Evolutionary conservation across 2,113 vertebrate species (phyloP).

Genomic region (Semicossyphus pulcher): DNA sequence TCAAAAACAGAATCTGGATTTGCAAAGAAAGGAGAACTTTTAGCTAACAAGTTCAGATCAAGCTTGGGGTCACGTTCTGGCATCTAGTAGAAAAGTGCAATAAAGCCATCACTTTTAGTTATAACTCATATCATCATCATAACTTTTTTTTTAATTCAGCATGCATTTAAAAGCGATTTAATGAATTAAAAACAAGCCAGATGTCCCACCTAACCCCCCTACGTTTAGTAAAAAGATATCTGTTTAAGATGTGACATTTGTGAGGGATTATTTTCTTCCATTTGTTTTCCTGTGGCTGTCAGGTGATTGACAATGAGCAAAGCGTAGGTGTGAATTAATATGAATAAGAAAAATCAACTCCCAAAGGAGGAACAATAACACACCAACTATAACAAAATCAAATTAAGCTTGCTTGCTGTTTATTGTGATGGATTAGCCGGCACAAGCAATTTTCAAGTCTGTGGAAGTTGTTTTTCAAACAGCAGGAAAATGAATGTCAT

Average conservation of each 20-base stretch:
- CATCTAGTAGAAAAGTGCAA: neutral
- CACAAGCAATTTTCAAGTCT: slow-evolving; percentile 48
- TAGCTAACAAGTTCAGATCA: neutral
- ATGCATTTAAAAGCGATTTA: neutral
- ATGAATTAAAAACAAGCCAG: neutral
- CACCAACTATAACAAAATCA: slow-evolving; percentile 39
- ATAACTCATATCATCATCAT: too few relatives aligned
- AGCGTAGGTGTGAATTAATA: slow-evolving; percentile 48
- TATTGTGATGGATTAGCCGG: slow-evolving; percentile 59
- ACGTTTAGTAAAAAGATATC: slow-evolving; percentile 2
- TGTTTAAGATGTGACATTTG: slow-evolving; percentile 30
- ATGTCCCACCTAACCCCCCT: neutral
- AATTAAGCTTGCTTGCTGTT: slow-evolving; percentile 55
- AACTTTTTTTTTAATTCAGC: too few relatives aligned
- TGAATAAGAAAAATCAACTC: slow-evolving; percentile 7
- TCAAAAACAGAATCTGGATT: neutral
- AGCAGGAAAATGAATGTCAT: slow-evolving; percentile 40
- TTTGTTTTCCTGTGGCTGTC: slow-evolving; percentile 20
- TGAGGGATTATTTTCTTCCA: slow-evolving; percentile 35
- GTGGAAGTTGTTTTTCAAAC: slow-evolving; percentile 60
- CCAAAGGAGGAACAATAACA: slow-evolving; percentile 49
- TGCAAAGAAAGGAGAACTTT: neutral
- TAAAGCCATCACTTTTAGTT: neutral
- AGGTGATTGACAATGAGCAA: slow-evolving; percentile 51
- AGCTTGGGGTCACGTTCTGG: neutral